Base-by-base conservation (phyloP, 2,797 vertebrate genomes). In the Molossus alvarezi region DNA sequence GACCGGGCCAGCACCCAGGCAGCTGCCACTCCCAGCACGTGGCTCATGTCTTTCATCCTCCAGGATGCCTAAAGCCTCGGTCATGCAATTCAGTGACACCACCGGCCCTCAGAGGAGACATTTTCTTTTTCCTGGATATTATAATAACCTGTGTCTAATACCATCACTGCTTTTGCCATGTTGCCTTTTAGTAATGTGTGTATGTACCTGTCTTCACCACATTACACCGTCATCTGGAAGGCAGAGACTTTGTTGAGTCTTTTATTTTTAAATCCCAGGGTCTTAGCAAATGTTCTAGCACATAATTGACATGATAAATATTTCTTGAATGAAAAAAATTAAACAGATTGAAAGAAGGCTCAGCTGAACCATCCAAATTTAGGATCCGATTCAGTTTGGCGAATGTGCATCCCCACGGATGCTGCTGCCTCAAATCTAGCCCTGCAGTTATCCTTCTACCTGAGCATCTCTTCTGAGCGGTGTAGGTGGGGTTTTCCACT, bases 331-430 rank as follows among this genome's bases (percentile, higher is more conserved):
- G 6, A 69, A 88, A 79, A 79, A 83, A 60, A 37, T 11, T 55
- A 91, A 89, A 45, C 82, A 45, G 33, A 27, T 62, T 91, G 23
- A 88, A 88, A 72, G 53, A n/a, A 81, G 51, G 13, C 8, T 88
- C 55, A 93, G 14, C 1, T 8, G 45, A 88, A 82, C 13, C 21
- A 65, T 82, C 13, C 23, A 82, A 67, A 80, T 94, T 37, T 55
- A 82, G 79, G 17, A 15, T 79, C 33, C 64, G 21, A 64, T 60
- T 87, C 29, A 37, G 9, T 58, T 60, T 77, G 27, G 17, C 18
- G n/a, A 25, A 48, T 29, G 20, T 4, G 4, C 3, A 12, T 73
- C 23, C 65, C 25, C 9, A 3, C 4, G 10, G 71, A 33, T 14
- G 9, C n/a, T 41, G 9, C 18, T 21, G 29, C 58, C 73, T 94